A percentile compares a stretch with the other conserved stretches of the same genome.
Conservation (phyloP, 1,140 invertebrate genomes). For the Tribolium castaneum region DNA sequence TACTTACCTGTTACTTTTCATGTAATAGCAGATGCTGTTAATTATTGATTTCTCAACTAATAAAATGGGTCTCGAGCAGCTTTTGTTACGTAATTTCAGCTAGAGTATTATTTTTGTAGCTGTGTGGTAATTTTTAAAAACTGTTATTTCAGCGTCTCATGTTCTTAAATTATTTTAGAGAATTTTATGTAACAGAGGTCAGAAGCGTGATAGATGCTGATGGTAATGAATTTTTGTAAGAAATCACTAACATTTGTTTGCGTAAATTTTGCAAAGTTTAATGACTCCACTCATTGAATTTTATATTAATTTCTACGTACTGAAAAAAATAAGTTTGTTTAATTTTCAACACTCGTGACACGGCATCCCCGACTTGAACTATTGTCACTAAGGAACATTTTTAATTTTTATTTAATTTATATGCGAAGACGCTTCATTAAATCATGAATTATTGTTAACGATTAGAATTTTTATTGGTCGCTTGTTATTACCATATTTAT, state of each 20-base stretch:
- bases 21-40: background rate
- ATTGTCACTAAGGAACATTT: constrained; percentile 2
- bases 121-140: background rate
- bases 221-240: background rate
- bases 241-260: background rate
- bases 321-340: background rate
- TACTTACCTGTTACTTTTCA: background rate
- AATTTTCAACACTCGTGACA: background rate
- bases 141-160: background rate
- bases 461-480: constrained; percentile 39
- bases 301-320: no score
- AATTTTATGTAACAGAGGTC: constrained; percentile 23
- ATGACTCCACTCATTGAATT: no score
- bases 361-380: background rate
- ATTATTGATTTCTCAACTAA: background rate
- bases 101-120: background rate
- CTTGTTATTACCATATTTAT: constrained; percentile 28
- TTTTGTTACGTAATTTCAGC: no score
- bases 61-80: no score
- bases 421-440: constrained; percentile 33
- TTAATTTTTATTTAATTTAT: constrained; percentile 33
- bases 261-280: no score
- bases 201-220: background rate
- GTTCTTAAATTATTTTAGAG: background rate
- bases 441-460: constrained; percentile 37